phyloP scores from a whole-genome alignment of 2,113 vertebrate genomes.

The Charadrius vociferus region DNA sequence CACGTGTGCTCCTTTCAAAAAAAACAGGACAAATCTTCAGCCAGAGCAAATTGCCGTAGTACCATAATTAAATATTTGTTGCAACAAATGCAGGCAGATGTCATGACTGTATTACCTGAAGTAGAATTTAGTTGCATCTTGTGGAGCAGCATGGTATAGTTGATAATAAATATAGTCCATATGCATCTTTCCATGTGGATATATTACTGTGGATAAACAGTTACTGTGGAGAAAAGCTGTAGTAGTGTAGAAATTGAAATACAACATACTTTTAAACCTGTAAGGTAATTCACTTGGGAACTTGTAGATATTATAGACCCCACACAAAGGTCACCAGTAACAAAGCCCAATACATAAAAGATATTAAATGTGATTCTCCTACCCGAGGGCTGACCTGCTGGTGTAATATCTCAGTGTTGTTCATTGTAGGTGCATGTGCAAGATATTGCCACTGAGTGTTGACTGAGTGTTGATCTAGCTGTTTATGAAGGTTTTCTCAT shows the following conservation, averaged over 20 bases:
- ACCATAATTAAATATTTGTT: not conserved
- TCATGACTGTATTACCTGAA: not conserved
- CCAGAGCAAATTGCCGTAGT: not conserved
- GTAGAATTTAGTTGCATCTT: not conserved
- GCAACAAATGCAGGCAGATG: not conserved
- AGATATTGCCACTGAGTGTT: not conserved
- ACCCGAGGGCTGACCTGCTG: not conserved
- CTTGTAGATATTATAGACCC: not conserved
- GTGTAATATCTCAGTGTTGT: not conserved
- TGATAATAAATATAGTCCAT: not conserved
- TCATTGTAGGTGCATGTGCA: fast-evolving
- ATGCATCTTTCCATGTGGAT: not conserved
- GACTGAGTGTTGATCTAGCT: not conserved
- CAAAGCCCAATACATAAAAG: not conserved
- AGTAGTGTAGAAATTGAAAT: not conserved
- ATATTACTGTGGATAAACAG: not conserved
- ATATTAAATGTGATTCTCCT: not conserved
- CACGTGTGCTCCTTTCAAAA: not conserved
- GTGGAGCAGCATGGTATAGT: not conserved
- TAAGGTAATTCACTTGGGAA: not conserved
- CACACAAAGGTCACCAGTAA: not conserved
- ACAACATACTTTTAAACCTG: not conserved
- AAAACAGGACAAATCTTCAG: not conserved
- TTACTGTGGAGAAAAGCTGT: not conserved
- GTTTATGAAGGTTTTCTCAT: not conserved